Conservation (phyloP, 2,888 invertebrate genomes). For the Trissolcus brochymenae region DNA sequence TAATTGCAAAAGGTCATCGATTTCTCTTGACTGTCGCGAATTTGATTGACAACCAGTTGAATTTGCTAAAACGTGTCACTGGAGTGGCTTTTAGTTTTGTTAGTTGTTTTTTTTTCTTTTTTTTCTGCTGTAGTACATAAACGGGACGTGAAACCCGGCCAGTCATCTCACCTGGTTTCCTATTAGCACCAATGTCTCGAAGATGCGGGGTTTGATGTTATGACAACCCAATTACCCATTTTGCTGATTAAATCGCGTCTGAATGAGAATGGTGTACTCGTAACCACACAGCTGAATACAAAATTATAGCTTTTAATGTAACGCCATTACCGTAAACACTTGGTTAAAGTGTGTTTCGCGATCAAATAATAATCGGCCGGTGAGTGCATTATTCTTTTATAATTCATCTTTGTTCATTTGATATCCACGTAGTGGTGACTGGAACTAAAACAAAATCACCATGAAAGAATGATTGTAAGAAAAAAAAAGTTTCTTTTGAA, state of each 20-base stretch:
- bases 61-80: too few species aligned
- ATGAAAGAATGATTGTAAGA: too few species aligned
- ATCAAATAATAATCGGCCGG: constrained; percentile 17
- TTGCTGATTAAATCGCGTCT: constrained; percentile 29
- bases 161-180: constrained; percentile 16
- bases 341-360: constrained; percentile 15
- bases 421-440: too few species aligned
- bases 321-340: constrained; percentile 19
- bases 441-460: too few species aligned
- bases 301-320: constrained; percentile 19
- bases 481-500: too few species aligned
- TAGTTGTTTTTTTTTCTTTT: too few species aligned
- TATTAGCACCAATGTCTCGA: constrained; percentile 1
- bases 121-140: background rate
- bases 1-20: constrained; percentile 29
- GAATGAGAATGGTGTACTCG: constrained; percentile 11
- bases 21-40: constrained; percentile 31
- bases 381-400: background rate
- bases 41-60: constrained; percentile 24
- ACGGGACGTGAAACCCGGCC: constrained; percentile 9
- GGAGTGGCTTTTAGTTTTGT: too few species aligned
- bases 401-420: background rate
- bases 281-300: constrained; percentile 15
- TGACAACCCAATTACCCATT: constrained; percentile 43
- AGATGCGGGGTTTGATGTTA: constrained; percentile 15